Evolutionary conservation across 2,113 vertebrate genomes (phyloP).

Genomic region (Romanogobio albipinnatus): DNA sequence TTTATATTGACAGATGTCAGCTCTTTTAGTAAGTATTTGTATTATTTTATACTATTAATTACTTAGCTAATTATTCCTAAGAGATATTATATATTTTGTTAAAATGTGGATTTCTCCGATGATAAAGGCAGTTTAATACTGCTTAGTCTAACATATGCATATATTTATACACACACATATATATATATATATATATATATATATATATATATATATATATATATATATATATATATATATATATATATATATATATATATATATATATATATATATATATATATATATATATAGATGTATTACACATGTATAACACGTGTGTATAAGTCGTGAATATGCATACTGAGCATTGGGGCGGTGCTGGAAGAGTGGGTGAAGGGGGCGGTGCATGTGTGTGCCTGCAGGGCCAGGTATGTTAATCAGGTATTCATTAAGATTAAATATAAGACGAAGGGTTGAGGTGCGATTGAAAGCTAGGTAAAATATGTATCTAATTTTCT

Average conservation of each 20-base stretch:
- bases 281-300: neutral
- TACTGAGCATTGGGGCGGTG: conserved; percentile 32
- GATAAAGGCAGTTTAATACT: neutral
- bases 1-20: too few species aligned
- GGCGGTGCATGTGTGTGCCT: conserved; percentile 43
- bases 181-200: neutral
- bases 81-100: neutral
- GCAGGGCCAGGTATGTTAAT: conserved; percentile 55
- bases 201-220: neutral
- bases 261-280: neutral
- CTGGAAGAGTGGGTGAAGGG: conserved; percentile 27
- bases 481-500: conserved; percentile 63
- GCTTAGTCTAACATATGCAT: neutral
- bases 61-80: neutral
- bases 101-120: neutral
- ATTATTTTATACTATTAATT: neutral
- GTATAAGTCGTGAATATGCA: conserved; percentile 35
- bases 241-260: neutral
- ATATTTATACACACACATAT: too few species aligned
- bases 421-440: conserved; percentile 60
- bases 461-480: conserved; percentile 55
- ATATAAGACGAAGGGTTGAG: conserved; percentile 52
- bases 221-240: neutral
- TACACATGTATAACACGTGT: neutral
- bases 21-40: neutral